Conservation (phyloP, 2,113 vertebrate genomes). For the Callionymus lyra region DNA sequence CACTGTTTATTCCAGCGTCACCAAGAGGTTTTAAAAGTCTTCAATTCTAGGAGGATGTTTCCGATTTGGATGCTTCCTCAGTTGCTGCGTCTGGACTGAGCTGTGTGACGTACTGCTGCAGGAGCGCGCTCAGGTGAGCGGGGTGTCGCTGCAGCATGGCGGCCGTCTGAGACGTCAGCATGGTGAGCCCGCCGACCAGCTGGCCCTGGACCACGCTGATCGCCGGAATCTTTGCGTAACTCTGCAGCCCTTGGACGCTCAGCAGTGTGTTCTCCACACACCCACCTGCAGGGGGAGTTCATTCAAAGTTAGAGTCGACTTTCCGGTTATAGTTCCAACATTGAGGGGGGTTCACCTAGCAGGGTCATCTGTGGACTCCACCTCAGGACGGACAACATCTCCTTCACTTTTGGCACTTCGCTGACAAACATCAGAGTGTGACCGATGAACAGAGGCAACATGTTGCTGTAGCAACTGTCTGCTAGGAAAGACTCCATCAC, state of each 20-base stretch:
- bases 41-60: too few relatives aligned
- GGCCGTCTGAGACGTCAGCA: slow-evolving; percentile 64
- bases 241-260: slow-evolving; percentile 73
- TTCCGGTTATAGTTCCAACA: too few relatives aligned
- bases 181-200: slow-evolving; percentile 66
- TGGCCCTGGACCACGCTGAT: slow-evolving; percentile 64
- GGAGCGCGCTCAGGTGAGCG: slow-evolving; percentile 61
- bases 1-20: too few relatives aligned
- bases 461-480: slow-evolving; percentile 63
- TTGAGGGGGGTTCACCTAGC: slow-evolving; percentile 66
- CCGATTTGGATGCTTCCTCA: slow-evolving; percentile 11
- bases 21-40: neutral
- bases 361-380: slow-evolving; percentile 71
- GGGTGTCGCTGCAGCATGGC: slow-evolving; percentile 71
- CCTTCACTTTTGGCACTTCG: slow-evolving; percentile 71
- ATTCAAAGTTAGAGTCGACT: neutral
- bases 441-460: slow-evolving; percentile 77
- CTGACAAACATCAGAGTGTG: slow-evolving; percentile 79
- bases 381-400: slow-evolving; percentile 75
- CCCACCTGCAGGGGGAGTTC: slow-evolving; percentile 63
- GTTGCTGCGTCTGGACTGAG: slow-evolving; percentile 30
- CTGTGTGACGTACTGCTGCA: slow-evolving; percentile 74
- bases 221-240: slow-evolving; percentile 74
- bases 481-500: slow-evolving; percentile 66
- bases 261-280: slow-evolving; percentile 79